phyloP scores from a whole-genome alignment of 1,140 invertebrate genomes.

The Polypedilum pembai region DNA sequence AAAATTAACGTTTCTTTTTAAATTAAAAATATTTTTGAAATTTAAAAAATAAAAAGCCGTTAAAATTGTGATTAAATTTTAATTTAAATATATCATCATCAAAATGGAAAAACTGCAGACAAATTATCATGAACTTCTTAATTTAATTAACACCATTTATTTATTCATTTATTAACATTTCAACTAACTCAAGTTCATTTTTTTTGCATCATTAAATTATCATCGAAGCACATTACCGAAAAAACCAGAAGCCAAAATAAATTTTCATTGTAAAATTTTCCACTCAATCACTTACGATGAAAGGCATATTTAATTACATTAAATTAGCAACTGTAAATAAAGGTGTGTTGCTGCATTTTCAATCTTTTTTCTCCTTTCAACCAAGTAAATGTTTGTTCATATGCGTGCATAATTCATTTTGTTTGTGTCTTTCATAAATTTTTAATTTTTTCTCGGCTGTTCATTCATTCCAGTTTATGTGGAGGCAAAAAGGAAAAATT shows the following conservation, averaged over 20 bases:
- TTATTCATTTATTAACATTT: neutral
- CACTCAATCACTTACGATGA: neutral
- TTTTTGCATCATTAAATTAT: neutral
- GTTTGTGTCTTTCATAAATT: too few species aligned
- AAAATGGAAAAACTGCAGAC: too few species aligned
- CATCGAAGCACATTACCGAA: neutral
- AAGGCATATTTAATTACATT: slow-evolving; percentile 20
- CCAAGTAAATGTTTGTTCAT: neutral
- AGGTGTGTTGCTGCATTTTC: neutral
- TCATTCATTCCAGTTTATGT: too few species aligned
- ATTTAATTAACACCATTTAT: neutral
- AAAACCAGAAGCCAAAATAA: neutral
- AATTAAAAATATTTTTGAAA: neutral
- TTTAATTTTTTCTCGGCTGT: too few species aligned
- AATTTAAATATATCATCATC: neutral
- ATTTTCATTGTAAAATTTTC: neutral
- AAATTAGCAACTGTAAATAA: slow-evolving; percentile 22
- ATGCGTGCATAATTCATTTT: neutral
- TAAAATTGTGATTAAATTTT: neutral
- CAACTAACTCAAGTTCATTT: neutral
- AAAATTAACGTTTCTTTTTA: neutral
- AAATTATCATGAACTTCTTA: neutral
- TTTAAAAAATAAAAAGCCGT: neutral
- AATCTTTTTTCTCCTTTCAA: neutral
- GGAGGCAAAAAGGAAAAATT: neutral